Base-by-base conservation (phyloP, 2,797 vertebrate genomes). In the Presbytis comata region DNA sequence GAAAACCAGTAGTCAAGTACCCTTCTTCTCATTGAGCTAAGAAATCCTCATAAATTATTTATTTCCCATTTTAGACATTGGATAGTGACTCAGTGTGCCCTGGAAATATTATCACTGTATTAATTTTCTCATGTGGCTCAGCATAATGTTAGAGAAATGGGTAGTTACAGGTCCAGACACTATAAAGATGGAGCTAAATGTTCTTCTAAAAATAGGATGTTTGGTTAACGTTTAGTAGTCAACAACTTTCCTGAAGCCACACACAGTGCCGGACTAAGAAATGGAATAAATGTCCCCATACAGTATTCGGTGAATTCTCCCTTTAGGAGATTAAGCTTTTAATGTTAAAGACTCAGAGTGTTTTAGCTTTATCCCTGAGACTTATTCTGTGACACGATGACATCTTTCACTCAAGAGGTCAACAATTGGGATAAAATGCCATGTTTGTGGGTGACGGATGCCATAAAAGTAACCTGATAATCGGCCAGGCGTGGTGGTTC, bases 11-110 rank as follows among this genome's bases (percentile, higher is more conserved):
- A 75, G n/a, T 64, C 93, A 85, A 88, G 50, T 80, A 53, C 70
- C 86, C 85, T 95, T 76, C 82, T 96, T 98, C 97, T 97, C 75
- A 57, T 89, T 96, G 80, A 95, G 96, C 97, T 95, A 98, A 91
- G 89, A 96, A 94, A 95, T 97, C 94, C 97, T 98, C 97, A 97
- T 97, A 97, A 98, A 98, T 98, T 97, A 98, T 98, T 98, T 98
- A 97, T 98, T 98, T 98, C 98, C 96, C 92, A 88, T 98, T 99
- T 99, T 98, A 98, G 98, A 98, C 94, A 75, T 89, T 91, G 97
- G 97, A 97, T 96, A 96, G 97, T 99, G 99, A 99, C 98, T 99
- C 99, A 99, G 70, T 98, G 57, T 98, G 98, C 97, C 98, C 98
- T 99, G 98, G 98, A 98, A 99, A 98, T 98, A 97, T 96, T 98